phyloP scores from a whole-genome alignment of 2,888 invertebrate genomes.

The Acanthacorydalis orientalis region DNA sequence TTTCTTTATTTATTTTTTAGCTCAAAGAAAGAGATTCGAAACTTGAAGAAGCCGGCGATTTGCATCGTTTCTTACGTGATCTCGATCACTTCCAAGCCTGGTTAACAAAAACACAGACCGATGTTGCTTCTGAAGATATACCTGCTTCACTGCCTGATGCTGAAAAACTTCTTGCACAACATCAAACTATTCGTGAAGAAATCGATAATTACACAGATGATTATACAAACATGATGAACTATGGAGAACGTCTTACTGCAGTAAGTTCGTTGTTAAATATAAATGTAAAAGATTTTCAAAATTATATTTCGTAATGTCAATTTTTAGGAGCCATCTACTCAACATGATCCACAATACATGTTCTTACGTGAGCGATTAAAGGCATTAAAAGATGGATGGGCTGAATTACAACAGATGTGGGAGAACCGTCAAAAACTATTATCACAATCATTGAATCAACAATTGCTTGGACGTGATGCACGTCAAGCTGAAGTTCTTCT shows the following conservation, averaged over 20 bases:
- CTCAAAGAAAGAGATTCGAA: constrained; percentile 96
- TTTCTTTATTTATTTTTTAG: constrained; percentile 24
- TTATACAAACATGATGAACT: constrained; percentile 98
- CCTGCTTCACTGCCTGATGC: constrained; percentile 89
- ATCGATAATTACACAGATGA: constrained; percentile 98
- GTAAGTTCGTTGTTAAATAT: constrained; percentile 1
- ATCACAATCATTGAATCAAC: constrained; percentile 87
- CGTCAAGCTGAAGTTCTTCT: constrained; percentile 94
- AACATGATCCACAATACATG: constrained; percentile 99
- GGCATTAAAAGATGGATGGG: constrained; percentile 98
- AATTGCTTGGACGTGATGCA: constrained; percentile 91
- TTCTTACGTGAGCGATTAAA: constrained; percentile 95
- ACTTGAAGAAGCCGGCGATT: constrained; percentile 94
- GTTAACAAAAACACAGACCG: constrained; percentile 98
- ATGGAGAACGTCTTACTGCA: constrained; percentile 87
- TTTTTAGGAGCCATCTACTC: constrained; percentile 54
- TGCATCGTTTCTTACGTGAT: constrained; percentile 94
- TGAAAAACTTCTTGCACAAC: constrained; percentile 90
- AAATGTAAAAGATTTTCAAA: not conserved
- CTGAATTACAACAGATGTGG: constrained; percentile 99
- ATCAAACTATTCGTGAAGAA: constrained; percentile 96
- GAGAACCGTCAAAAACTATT: constrained; percentile 90
- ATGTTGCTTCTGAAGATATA: constrained; percentile 92
- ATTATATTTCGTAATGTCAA: constrained; percentile 3
- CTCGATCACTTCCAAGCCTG: constrained; percentile 99